Evolutionary conservation across 2,113 vertebrate species (phyloP), one percentile per base, ranked within the genome.

Genomic region (Vulpes lagopus): DNA sequence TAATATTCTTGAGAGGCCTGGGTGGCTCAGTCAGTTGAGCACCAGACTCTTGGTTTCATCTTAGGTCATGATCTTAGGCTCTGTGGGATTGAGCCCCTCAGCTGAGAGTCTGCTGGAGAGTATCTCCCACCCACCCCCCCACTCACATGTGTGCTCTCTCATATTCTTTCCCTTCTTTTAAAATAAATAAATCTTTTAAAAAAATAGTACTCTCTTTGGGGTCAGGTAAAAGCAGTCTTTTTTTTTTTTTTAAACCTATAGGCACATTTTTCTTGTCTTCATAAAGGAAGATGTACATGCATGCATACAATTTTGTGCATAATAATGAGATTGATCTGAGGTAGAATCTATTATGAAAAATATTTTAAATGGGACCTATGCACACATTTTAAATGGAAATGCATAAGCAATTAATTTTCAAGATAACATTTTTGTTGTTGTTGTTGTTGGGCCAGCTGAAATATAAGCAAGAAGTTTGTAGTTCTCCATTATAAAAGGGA

Each of bases 351-450:
- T 76, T 91, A 71, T 27, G 8, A 88, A 71, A 96, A 82, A 74
- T 86, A 90, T 94, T 92, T 92, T 95, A 74, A 95, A 27, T 94
- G 65, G 94, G 12, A 89, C 9, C 30, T 78, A 5, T 62, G 27
- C 16, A 51, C n/a, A 74, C 65, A n/a, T 83, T 95, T 94, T 92
- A 89, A 6, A 59, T 95, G n/a, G 43, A 96, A 95, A 83, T 90
- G 7, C 38, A 69, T 93, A 74, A 25, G 14, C 51, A 62, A 85
- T 38, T 69, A 89, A 64, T 74, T 85, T 87, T 95, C 62, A 64
- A 93, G 57, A 89, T 90, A 67, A 11, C 20, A 14, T 89, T 17
- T 69, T n/a, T n/a, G n/a, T n/a, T 92, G 15, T 85, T 94, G 83
- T 95, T 87, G 64, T 83, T 95, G 7, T 92, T 92, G 62, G 65